These are phyloP conservation scores for Synaphobranchus kaupii DNA, from an alignment of 2,797 vertebrate species.

Conservation along the genomic window DNA sequence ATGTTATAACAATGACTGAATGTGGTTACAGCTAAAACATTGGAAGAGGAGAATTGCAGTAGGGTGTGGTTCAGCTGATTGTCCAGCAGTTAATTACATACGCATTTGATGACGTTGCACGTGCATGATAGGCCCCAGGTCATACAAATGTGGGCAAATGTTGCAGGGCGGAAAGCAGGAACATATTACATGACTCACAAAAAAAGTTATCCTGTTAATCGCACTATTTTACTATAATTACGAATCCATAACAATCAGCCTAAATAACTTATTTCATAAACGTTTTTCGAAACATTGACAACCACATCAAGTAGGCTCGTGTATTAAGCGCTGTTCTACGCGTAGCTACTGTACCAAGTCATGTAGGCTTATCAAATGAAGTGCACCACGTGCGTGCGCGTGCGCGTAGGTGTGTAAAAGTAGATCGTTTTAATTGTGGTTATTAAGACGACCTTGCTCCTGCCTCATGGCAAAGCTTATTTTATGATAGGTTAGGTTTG, in stretches of 20 bases:
- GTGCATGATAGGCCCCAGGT: not conserved
- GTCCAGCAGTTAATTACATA: not conserved
- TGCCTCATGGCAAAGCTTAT: not conserved
- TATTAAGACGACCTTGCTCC: not conserved
- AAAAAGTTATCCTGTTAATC: not conserved
- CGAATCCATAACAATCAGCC: not conserved
- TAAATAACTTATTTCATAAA: not conserved
- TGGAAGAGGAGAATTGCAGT: not conserved
- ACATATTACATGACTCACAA: not conserved
- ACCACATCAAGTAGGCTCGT: not conserved
- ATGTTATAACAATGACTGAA: not conserved
- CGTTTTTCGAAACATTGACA: not conserved
- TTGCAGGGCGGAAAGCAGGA: too few relatives aligned
- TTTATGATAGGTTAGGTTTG: not conserved
- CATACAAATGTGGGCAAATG: not conserved
- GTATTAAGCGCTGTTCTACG: not conserved
- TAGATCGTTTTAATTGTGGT: not conserved
- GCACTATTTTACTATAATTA: not conserved
- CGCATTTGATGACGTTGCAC: not conserved
- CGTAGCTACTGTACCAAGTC: not conserved
- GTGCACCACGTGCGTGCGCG: too few relatives aligned
- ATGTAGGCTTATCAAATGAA: not conserved
- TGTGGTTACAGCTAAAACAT: not conserved
- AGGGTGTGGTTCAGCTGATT: not conserved
- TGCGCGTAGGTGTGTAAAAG: not conserved